These are phyloP conservation scores for Apogon talboti DNA, from an alignment of 2,797 vertebrate genomes.

Conservation along the genomic window DNA sequence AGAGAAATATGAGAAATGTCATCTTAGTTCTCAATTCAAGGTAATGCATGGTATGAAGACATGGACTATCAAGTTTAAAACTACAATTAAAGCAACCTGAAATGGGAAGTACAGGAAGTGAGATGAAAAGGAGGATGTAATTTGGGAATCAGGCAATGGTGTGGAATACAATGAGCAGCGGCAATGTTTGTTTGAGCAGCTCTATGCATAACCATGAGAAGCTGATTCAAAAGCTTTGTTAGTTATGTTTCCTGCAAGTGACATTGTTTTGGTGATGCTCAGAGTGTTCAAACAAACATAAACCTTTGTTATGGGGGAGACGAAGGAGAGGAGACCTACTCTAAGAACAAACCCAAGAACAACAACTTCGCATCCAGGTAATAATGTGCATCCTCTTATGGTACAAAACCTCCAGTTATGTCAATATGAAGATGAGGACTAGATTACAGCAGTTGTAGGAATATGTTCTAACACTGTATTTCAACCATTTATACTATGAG, in stretches of 20 bases:
- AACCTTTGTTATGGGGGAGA: conserved; percentile 24
- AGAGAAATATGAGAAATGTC: conserved; percentile 11
- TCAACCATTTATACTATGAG: too few relatives aligned
- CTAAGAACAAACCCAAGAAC: conserved; percentile 41
- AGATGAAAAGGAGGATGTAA: conserved; percentile 54
- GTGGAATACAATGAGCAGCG: conserved; percentile 37
- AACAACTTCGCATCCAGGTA: conserved; percentile 48
- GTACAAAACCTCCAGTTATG: conserved; percentile 18
- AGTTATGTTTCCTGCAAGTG: neutral
- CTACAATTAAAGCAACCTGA: conserved; percentile 53
- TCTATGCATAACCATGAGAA: conserved; percentile 13
- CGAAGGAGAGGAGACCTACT: conserved; percentile 42
- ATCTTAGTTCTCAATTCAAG: conserved; percentile 4
- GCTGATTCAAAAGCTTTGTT: conserved; percentile 7
- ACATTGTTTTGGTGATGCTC: conserved; percentile 12
- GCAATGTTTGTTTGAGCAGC: conserved; percentile 72
- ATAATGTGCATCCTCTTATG: conserved; percentile 22
- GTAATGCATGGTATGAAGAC: neutral
- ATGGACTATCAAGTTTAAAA: conserved; percentile 30
- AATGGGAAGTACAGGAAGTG: conserved; percentile 55
- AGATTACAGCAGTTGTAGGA: neutral
- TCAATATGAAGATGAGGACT: neutral
- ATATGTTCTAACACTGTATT: too few relatives aligned
- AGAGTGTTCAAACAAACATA: conserved; percentile 69
- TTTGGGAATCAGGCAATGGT: conserved; percentile 47